phyloP scores from a whole-genome alignment of 2,797 vertebrate genomes.

The Gorsachius magnificus region DNA sequence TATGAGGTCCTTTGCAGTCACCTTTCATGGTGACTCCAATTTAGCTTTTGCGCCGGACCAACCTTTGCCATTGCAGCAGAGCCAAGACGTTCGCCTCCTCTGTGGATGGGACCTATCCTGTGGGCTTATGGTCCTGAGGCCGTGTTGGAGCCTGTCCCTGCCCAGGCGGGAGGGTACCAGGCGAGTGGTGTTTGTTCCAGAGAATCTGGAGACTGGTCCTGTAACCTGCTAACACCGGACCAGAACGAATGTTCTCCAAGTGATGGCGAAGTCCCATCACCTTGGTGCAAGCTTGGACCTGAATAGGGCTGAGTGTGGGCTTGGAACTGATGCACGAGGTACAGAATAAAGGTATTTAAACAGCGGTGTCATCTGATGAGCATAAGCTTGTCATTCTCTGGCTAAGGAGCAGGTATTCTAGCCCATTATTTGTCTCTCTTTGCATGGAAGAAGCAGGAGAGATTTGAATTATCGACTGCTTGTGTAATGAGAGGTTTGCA shows the following conservation, averaged over 20 bases:
- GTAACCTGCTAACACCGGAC: fast-evolving
- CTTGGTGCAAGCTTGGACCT: neutral
- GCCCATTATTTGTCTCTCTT: neutral
- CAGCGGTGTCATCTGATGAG: neutral
- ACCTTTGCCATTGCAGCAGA: fast-evolving
- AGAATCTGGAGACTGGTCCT: neutral
- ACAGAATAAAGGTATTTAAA: neutral
- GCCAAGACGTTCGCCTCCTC: neutral
- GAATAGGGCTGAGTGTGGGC: neutral
- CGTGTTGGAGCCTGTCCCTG: fast-evolving
- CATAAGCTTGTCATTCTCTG: neutral
- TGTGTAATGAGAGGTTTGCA: neutral
- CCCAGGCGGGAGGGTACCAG: fast-evolving
- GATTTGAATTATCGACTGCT: neutral
- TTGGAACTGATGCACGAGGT: neutral
- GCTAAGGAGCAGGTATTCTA: neutral
- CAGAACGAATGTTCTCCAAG: fast-evolving
- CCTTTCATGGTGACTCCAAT: neutral
- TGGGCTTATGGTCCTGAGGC: fast-evolving
- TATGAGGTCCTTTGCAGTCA: too few relatives aligned
- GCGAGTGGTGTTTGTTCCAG: neutral
- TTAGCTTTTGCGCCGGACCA: neutral
- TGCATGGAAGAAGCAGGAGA: neutral
- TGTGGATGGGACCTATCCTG: neutral
- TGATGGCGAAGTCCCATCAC: too few relatives aligned